Conservation (phyloP, 2,113 vertebrate species). For the Platichthys stellatus region DNA sequence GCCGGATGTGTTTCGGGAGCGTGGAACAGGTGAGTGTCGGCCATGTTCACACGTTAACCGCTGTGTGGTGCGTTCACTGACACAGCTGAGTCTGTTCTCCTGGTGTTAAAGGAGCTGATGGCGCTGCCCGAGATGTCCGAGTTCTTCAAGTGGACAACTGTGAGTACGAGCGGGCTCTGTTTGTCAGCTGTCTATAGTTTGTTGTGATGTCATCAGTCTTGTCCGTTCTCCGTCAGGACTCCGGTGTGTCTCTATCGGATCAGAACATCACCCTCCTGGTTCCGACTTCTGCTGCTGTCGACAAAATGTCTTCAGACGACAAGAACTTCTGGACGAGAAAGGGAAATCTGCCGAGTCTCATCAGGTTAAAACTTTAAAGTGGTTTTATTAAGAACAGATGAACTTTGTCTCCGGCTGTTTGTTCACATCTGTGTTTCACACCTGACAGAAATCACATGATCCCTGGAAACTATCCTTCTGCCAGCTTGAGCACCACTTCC, state of each 20-base stretch:
- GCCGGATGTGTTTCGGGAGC: conserved; percentile 87
- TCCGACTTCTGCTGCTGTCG: conserved; percentile 85
- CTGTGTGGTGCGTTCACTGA: neutral
- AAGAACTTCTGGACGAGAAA: conserved; percentile 85
- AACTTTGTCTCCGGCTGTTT: neutral
- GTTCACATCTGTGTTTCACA: neutral
- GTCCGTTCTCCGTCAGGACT: conserved; percentile 74
- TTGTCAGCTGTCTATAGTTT: neutral
- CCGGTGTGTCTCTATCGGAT: conserved; percentile 80
- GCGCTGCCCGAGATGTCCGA: conserved; percentile 80
- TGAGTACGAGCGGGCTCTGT: conserved; percentile 78
- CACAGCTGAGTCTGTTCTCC: neutral
- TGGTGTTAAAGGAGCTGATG: conserved; percentile 84
- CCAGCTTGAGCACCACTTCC: conserved; percentile 78
- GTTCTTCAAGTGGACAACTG: conserved; percentile 87
- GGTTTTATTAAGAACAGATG: neutral
- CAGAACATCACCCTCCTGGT: conserved; percentile 89
- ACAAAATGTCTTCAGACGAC: conserved; percentile 84
- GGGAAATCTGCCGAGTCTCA: conserved; percentile 84
- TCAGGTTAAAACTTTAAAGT: conserved; percentile 80
- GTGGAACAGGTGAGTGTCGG: conserved; percentile 78
- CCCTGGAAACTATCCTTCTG: conserved; percentile 76
- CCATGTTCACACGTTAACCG: fast-evolving
- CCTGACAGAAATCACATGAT: conserved; percentile 86
- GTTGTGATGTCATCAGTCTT: neutral